Evolutionary conservation across 1,140 invertebrate genomes (phyloP), one percentile per base, ranked within the genome.

Genomic region (Bombus vancouverensis): DNA sequence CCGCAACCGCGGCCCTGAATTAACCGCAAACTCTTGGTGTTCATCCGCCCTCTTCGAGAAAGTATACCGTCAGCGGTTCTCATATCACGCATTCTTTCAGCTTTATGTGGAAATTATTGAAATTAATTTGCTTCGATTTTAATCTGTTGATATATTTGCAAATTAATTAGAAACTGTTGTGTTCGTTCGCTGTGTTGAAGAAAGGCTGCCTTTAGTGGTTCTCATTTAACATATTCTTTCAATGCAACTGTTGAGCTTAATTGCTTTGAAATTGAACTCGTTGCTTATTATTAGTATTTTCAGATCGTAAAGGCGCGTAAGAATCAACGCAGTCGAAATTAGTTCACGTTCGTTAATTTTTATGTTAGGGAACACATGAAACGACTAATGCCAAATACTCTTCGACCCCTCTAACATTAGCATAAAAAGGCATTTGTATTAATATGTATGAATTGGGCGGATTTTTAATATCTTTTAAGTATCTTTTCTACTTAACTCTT

Each of bases 41-140:
- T n/a, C 72, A 42, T 76, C 47, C 68, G 25, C 44, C 68, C 79
- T 87, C 59, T 80, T 86, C 75, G 59, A 82, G 53, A 59, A 83
- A 83, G 44, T 57, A 76, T 57, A 6, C 13, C 53, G 15, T 22
- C 70, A 65, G 77, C 32, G 77, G 78, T 84, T 83, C 84, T 84
- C 81, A 74, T 28, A 18, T n/a, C 6, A 13, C 0, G 15, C 1
- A 10, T 68, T 34, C 28, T n/a, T 12, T 13, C 59, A 12, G 59
- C 4, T 62, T 62, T n/a, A 62, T 12, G 59, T 62, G 59, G 3
- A 62, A n/a, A 13, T 62, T 62, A 28, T 62, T n/a, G 28, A 28
- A n/a, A 62, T 62, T n/a, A 62, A 12, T 62, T n/a, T 62, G 5
- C 28, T 62, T 62, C 3, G 59, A 62, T 62, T 62, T 62, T 28